These are phyloP conservation scores for Cinclus cinclus DNA, from an alignment of 2,113 vertebrate genomes.

Conservation along the genomic window DNA sequence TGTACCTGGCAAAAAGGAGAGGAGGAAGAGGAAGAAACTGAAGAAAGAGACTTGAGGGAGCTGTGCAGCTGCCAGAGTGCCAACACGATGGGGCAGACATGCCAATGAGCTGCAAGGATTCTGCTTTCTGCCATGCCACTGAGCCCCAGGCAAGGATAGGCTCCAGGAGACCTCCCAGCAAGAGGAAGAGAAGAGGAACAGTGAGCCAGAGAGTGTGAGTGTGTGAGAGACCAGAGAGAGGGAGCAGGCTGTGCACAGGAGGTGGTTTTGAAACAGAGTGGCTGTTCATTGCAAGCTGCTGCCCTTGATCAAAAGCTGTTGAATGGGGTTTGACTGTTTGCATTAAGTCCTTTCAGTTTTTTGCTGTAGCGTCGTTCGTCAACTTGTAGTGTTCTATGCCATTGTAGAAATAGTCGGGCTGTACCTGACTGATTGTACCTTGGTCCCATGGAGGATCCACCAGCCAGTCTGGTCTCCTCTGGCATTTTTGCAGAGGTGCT, in stretches of 20 bases:
- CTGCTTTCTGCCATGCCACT: conserved; percentile 31
- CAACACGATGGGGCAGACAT: background rate
- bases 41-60: conserved; percentile 64
- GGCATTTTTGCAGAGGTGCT: background rate
- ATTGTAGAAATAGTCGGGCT: background rate
- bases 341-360: conserved; percentile 31
- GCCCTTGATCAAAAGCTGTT: conserved; percentile 13
- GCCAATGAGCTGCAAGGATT: conserved; percentile 44
- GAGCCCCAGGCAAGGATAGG: conserved; percentile 8
- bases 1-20: conserved; percentile 59
- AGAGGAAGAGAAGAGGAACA: conserved; percentile 9
- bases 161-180: background rate
- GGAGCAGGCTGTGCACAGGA: background rate
- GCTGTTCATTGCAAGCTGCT: background rate
- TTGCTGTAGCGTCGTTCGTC: background rate
- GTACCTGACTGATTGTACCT: background rate
- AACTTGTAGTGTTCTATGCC: background rate
- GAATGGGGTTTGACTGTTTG: conserved; percentile 24
- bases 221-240: background rate
- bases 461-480: background rate
- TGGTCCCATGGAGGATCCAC: background rate
- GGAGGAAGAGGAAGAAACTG: conserved; percentile 63
- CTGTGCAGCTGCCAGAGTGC: background rate
- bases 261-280: background rate
- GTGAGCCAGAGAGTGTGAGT: background rate